These are phyloP conservation scores for Conus ventricosus DNA, from an alignment of 1,140 invertebrate genomes.

Conservation along the genomic window DNA sequence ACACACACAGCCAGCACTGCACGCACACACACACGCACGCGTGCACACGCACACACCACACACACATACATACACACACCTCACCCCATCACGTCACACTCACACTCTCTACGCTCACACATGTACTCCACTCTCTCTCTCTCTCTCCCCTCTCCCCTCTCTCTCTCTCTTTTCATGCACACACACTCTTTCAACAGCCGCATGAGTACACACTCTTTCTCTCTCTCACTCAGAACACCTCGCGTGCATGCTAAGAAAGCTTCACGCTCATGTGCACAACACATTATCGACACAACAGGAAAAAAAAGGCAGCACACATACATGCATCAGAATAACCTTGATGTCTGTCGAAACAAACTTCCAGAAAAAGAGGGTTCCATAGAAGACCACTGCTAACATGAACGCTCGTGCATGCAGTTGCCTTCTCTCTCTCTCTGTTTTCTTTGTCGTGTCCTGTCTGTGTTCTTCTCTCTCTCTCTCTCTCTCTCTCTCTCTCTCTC, in stretches of 20 bases:
- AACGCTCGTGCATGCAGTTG: no score
- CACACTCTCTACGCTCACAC: neutral
- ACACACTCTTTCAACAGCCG: no score
- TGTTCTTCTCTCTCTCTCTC: neutral
- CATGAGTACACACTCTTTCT: no score
- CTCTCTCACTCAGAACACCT: no score
- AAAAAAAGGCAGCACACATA: no score
- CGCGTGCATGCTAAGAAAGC: no score
- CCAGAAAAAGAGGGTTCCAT: no score
- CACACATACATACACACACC: neutral
- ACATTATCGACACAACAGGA: no score
- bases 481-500: neutral
- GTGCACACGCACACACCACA: neutral
- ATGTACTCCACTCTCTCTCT: neutral
- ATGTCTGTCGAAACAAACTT: no score
- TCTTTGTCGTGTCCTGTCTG: neutral
- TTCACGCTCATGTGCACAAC: no score
- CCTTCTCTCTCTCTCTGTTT: conserved; percentile 35
- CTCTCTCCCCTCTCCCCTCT: conserved; percentile 9
- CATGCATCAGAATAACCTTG: no score
- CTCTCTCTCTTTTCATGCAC: neutral
- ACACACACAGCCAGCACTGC: neutral
- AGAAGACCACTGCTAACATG: no score
- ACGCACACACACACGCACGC: neutral
- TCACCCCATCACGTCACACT: neutral